Base-by-base conservation (phyloP, 2,888 invertebrate genomes). In the Synanthedon formicaeformis region DNA sequence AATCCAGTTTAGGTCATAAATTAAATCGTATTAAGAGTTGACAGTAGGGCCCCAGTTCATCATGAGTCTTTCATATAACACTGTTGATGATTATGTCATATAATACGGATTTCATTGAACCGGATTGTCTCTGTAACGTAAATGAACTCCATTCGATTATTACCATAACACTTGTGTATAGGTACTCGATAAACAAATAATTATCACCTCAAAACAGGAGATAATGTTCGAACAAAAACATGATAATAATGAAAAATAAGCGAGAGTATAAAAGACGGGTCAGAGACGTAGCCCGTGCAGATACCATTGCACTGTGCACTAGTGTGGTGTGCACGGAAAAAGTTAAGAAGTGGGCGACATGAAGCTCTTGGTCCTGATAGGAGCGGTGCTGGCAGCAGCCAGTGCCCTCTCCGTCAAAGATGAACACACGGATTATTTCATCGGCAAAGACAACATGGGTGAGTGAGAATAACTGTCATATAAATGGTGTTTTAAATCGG, bases 391-490 rank as follows among this genome's bases (percentile, higher is more conserved):
- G 62, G 83, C 78, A 56, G 64, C 77, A 62, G 66, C 68, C 34
- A 40, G 80, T 57, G 84, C 82, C 55, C 67, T 71, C 55, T 73
- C 73, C 55, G 66, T 84, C 65, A 75, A 74, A 52, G 78, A 81
- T 60, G 79, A 75, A 40, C 51, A 58, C 50, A 56, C 58, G 48
- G 63, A 63, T 52, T 58, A 68, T 48, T 11, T 69, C 55, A 73
- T 86, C 54, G 82, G 81, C 53, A 84, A 78, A 61, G 81, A 81
- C 11, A 63, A 52, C 27, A 57, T 85, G 62, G 75, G 86, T 87
- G 57, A 79, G 86, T 87, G 57, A 79, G 75, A 51, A 49, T 49
- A 12, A 23, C 12, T 49, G 3, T 53, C 2, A 11, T 40, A 48
- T 45, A 13, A 45, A 13, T n/a, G 13, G 14, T 12, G 14, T 45